Evolutionary conservation across 2,113 vertebrate species (phyloP).

Genomic region (Axis porcinus): DNA sequence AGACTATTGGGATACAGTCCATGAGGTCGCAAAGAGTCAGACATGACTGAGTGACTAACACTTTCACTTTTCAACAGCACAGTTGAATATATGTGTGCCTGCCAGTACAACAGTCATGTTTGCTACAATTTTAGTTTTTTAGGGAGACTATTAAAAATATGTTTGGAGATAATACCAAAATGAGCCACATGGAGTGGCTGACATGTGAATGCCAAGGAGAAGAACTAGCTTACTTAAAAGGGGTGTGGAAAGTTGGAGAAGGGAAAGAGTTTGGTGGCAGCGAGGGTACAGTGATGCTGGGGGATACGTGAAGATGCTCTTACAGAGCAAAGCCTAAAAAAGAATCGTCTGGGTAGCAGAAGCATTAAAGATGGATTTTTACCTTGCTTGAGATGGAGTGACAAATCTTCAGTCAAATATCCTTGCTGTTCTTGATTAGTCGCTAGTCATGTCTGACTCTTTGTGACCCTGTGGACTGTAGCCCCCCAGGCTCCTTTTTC

Average conservation of each 20-base stretch:
- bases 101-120: rapidly evolving
- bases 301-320: rapidly evolving
- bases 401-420: not conserved
- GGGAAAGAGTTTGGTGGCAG: rapidly evolving
- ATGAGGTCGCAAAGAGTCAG: not conserved
- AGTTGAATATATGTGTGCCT: not conserved
- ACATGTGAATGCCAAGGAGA: too few relatives aligned
- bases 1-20: not conserved
- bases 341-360: not conserved
- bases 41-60: not conserved
- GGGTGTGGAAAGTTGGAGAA: not conserved
- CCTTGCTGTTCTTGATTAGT: not conserved
- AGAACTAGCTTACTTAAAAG: not conserved
- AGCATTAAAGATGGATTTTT: not conserved
- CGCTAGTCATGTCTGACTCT: not conserved
- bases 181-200: not conserved
- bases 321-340: not conserved
- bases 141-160: not conserved
- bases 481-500: not conserved
- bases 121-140: not conserved
- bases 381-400: not conserved
- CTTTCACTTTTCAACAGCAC: not conserved
- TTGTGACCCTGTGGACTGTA: not conserved
- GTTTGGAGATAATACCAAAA: not conserved
- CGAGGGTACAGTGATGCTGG: not conserved